These are phyloP conservation scores for Xenopus borealis DNA, from an alignment of 2,113 vertebrate genomes.

Conservation along the genomic window DNA sequence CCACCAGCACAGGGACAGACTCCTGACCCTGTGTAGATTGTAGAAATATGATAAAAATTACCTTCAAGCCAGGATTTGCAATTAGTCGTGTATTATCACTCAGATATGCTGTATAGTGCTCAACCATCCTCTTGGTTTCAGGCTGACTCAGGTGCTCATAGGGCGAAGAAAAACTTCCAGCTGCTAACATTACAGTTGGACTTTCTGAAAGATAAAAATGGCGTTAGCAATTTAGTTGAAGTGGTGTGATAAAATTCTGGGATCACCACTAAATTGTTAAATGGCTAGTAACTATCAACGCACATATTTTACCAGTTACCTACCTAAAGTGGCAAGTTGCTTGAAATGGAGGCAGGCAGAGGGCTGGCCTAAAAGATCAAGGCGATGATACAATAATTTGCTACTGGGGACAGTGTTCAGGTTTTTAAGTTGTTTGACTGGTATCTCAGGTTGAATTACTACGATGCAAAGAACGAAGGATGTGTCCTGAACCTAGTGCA, in stretches of 20 bases:
- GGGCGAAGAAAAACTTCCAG: conserved; percentile 93
- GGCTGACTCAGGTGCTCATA: conserved; percentile 97
- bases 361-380: conserved; percentile 93
- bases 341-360: conserved; percentile 95
- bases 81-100: conserved; percentile 97
- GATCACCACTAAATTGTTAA: not conserved
- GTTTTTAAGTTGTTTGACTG: conserved; percentile 94
- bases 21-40: too few species aligned
- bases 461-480: conserved; percentile 96
- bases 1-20: too few species aligned
- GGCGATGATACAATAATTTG: conserved; percentile 92
- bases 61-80: conserved; percentile 95
- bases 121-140: conserved; percentile 97
- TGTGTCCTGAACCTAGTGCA: conserved; percentile 87
- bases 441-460: conserved; percentile 93
- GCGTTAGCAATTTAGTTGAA: too few species aligned
- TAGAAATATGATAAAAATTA: conserved; percentile 46
- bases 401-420: conserved; percentile 93
- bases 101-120: conserved; percentile 97
- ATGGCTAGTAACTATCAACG: not conserved
- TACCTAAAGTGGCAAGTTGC: conserved; percentile 93
- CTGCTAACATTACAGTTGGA: conserved; percentile 93
- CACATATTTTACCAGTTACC: conserved; percentile 25
- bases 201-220: conserved; percentile 71
- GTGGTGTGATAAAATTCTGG: rapidly evolving